Evolutionary conservation across 2,888 invertebrate genomes (phyloP), one percentile per base, ranked within the genome.

Genomic region (Himalopsyche japonica): DNA sequence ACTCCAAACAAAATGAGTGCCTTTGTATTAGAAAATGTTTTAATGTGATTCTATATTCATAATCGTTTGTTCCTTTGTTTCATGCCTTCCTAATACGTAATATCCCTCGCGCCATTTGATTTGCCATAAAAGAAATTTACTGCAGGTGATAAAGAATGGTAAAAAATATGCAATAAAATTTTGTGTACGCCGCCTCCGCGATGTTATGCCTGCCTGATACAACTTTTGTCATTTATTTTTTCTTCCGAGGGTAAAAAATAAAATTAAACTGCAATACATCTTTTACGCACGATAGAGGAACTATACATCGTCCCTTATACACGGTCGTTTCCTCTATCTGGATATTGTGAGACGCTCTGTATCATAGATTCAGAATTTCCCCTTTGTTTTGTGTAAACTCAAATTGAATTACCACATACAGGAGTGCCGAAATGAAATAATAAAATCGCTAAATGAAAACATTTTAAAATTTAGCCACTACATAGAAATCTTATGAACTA

Each of bases 181-280:
- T 70, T 70, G 70, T 30, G 27, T 30, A 30, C 30, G 24, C 57
- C 57, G 24, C 57, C 57, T 30, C 27, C 70, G 70, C 70, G 70
- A 70, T 70, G 70, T 70, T 70, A 70, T 70, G 70, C 70, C 27
- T 15, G 70, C 70, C 30, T 7, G 70, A 27, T 70, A 70, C 70
- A 70, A 70, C 24, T 70, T 70, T 70, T 70, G 70, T 70, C 70
- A 70, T 70, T 70, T 70, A 70, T 70, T 70, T 70, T 27, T 70
- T 27, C 70, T 30, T 70, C 70, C 20, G 70, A 70, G 70, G 70
- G 27, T 70, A 64, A 83, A 77, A 82, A 77, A 83, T 83, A 79
- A 79, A 79, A 82, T 82, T 82, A 83, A 83, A 83, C 37, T 83
- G 79, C 83, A 83, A 83, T 83, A 83, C 79, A 83, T 83, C 83